A percentile compares a stretch with the other conserved stretches of the same genome.
These are phyloP conservation scores for Oxygymnocypris stewartii DNA, from an alignment of 2,113 vertebrate species.

Conservation along the genomic window DNA sequence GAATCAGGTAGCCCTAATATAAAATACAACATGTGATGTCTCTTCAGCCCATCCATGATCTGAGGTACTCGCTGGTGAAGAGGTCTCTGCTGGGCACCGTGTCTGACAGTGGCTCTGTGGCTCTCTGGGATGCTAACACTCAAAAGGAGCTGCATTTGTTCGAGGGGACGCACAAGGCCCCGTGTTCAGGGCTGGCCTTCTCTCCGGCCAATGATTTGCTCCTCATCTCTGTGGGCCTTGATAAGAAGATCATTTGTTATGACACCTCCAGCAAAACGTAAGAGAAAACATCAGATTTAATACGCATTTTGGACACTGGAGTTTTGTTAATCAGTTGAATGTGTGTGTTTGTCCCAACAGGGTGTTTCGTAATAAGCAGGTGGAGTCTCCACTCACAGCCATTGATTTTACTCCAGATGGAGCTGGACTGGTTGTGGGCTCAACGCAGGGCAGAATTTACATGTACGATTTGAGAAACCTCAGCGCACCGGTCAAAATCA, in stretches of 20 bases:
- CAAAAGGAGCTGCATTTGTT: constrained; percentile 88
- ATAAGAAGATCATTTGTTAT: constrained; percentile 96
- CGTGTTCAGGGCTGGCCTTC: constrained; percentile 89
- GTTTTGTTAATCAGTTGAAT: neutral
- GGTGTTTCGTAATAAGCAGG: constrained; percentile 82
- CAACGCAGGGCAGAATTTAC: constrained; percentile 91
- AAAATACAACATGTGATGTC: neutral
- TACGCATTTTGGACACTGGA: neutral
- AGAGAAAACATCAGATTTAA: constrained; percentile 57
- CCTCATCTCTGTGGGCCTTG: constrained; percentile 90
- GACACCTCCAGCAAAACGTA: constrained; percentile 95
- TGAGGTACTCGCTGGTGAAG: constrained; percentile 87
- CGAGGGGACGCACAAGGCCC: constrained; percentile 88
- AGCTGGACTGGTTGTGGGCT: constrained; percentile 86
- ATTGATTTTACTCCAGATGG: constrained; percentile 93
- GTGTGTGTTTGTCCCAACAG: constrained; percentile 55
- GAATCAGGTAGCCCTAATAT: neutral
- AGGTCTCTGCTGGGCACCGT: constrained; percentile 90
- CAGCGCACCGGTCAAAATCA: constrained; percentile 82
- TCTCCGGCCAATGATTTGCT: constrained; percentile 93
- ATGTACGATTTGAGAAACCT: constrained; percentile 94
- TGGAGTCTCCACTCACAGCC: constrained; percentile 88
- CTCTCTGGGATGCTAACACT: constrained; percentile 92
- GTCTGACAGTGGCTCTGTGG: constrained; percentile 88
- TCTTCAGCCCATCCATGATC: constrained; percentile 86